A percentile compares a stretch with the other conserved stretches of the same genome.
phyloP scores from a whole-genome alignment of 2,888 invertebrate genomes.

The Ectemnius cavifrons region DNA sequence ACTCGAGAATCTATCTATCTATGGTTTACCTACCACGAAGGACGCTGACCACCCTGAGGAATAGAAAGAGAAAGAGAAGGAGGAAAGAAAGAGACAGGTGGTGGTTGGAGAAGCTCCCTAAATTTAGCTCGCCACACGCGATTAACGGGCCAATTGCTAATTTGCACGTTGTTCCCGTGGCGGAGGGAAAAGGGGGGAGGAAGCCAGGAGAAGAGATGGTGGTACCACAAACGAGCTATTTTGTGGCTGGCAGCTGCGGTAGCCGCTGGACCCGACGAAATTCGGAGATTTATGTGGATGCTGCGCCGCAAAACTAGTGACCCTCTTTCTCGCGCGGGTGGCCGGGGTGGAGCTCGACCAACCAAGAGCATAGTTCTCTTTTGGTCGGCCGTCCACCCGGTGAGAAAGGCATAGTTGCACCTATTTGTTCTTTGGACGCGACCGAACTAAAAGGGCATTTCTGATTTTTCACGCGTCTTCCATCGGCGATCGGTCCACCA shows the following conservation, averaged over 20 bases:
- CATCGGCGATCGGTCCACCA: conserved; percentile 24
- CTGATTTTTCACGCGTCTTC: conserved; percentile 72
- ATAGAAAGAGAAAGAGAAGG: neutral
- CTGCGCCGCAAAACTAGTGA: neutral
- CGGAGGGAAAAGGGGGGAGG: neutral
- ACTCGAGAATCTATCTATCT: conserved; percentile 29
- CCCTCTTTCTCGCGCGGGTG: conserved; percentile 51
- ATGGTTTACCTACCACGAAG: conserved; percentile 58
- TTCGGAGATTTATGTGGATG: conserved; percentile 19
- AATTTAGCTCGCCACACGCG: no score
- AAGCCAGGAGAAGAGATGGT: neutral
- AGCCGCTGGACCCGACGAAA: conserved; percentile 13
- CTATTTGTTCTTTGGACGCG: conserved; percentile 64
- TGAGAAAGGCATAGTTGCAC: conserved; percentile 52
- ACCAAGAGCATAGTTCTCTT: conserved; percentile 2
- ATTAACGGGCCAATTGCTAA: no score
- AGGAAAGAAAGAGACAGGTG: neutral
- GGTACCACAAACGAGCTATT: neutral
- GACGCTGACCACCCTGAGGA: conserved; percentile 25
- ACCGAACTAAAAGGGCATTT: conserved; percentile 65
- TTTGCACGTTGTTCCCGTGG: no score
- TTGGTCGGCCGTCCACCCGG: conserved; percentile 17
- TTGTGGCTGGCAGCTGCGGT: conserved; percentile 16
- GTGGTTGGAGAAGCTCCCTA: neutral
- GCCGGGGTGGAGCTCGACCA: conserved; percentile 28